Percentiles rank a stretch among this genome's conserved stretches.
Evolutionary conservation across 2,797 vertebrate species (phyloP).

Genomic region (Enoplosus armatus): DNA sequence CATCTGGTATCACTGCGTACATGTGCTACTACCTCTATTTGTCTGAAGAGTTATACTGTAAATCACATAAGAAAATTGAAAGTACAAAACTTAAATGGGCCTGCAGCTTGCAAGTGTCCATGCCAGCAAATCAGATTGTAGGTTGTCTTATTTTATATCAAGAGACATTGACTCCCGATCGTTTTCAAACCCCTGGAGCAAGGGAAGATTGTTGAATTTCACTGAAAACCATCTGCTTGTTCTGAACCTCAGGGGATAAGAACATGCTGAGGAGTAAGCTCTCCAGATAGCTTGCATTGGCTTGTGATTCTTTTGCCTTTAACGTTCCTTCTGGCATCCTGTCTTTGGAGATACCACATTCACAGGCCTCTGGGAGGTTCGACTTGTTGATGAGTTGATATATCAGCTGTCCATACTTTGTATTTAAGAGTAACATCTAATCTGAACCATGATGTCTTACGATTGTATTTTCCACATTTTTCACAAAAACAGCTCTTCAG

Average conservation of each 20-base stretch:
- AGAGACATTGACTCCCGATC: conserved; percentile 67
- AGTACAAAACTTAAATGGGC: conserved; percentile 33
- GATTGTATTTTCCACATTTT: conserved; percentile 24
- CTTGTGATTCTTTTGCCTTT: conserved; percentile 80
- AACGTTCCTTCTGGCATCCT: conserved; percentile 78
- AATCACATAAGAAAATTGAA: conserved; percentile 24
- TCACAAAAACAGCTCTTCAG: background rate
- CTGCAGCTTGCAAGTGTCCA: conserved; percentile 34
- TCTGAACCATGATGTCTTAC: background rate
- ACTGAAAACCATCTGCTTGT: conserved; percentile 79
- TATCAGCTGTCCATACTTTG: conserved; percentile 52
- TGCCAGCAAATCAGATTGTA: conserved; percentile 46
- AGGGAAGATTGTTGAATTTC: conserved; percentile 75
- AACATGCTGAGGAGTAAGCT: conserved; percentile 73
- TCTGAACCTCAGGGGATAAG: conserved; percentile 76
- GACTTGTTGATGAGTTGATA: conserved; percentile 87
- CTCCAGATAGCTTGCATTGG: conserved; percentile 74
- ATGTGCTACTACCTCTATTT: background rate
- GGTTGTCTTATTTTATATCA: conserved; percentile 66
- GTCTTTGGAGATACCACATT: conserved; percentile 73
- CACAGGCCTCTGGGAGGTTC: conserved; percentile 82
- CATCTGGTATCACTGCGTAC: conserved; percentile 8
- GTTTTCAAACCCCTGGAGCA: conserved; percentile 78
- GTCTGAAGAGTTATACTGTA: background rate
- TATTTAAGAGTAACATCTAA: conserved; percentile 26